Evolutionary conservation across 2,797 vertebrate genomes (phyloP).

Genomic region (Furcifer pardalis): DNA sequence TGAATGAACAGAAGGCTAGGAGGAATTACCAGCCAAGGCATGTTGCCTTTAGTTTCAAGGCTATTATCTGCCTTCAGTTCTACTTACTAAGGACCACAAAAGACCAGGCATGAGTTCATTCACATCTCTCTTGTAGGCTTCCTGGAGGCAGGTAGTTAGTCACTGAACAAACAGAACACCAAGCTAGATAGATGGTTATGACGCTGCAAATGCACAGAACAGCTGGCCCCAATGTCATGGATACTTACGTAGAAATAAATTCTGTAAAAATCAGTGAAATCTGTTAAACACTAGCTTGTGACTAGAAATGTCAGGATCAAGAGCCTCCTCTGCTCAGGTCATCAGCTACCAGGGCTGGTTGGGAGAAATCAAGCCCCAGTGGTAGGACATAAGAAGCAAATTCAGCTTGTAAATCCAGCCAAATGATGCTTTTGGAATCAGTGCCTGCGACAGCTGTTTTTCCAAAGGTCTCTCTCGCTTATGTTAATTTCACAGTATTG

Average conservation of each 20-base stretch:
- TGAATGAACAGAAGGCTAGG: not conserved
- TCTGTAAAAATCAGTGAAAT: not conserved
- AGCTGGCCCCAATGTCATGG: not conserved
- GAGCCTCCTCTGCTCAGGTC: no score
- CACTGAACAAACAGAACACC: not conserved
- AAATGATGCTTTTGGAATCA: not conserved
- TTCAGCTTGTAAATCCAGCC: not conserved
- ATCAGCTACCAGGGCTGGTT: no score
- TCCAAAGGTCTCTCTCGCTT: not conserved
- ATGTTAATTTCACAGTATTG: constrained; percentile 1
- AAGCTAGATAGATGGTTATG: no score
- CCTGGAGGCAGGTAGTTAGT: not conserved
- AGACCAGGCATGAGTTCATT: not conserved
- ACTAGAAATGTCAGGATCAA: no score
- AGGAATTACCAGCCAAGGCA: no score
- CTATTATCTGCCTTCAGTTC: no score
- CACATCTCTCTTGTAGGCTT: not conserved
- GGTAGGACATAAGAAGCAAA: not conserved
- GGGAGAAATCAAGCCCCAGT: not conserved
- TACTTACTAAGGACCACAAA: no score
- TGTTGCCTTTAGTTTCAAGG: no score
- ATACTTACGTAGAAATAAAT: not conserved
- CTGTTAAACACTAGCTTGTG: not conserved
- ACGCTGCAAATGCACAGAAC: not conserved
- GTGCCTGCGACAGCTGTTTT: not conserved